A percentile compares a stretch with the other conserved stretches of the same genome.
Conservation (phyloP, 2,797 vertebrate species). For the Anguilla marmorata region DNA sequence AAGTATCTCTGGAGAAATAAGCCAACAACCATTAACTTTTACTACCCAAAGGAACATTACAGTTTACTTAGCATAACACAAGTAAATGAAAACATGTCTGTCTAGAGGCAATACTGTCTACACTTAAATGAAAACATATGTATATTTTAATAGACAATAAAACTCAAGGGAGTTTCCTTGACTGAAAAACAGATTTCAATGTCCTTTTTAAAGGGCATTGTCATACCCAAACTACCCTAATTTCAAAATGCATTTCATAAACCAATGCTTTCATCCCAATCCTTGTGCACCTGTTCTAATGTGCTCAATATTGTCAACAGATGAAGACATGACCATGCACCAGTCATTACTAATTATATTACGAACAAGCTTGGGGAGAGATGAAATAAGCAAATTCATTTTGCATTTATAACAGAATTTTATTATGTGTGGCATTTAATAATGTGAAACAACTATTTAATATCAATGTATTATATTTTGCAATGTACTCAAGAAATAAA, state of each 20-base stretch:
- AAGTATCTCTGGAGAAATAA: background rate
- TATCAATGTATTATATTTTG: too few relatives aligned
- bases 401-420: too few relatives aligned
- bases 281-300: background rate
- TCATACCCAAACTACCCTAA: background rate
- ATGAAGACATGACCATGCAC: background rate
- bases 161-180: background rate
- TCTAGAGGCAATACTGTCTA: background rate
- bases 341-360: background rate
- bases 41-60: background rate
- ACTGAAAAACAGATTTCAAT: background rate
- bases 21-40: background rate
- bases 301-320: background rate
- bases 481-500: too few relatives aligned
- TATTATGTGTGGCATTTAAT: too few relatives aligned
- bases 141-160: background rate
- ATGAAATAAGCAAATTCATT: background rate
- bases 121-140: background rate
- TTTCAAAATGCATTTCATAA: background rate
- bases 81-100: background rate
- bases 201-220: background rate
- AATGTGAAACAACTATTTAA: too few relatives aligned
- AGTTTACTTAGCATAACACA: background rate
- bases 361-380: background rate
- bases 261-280: background rate